These are phyloP conservation scores for Ferdinandea cuprea DNA, from an alignment of 2,888 invertebrate species.

Conservation along the genomic window DNA sequence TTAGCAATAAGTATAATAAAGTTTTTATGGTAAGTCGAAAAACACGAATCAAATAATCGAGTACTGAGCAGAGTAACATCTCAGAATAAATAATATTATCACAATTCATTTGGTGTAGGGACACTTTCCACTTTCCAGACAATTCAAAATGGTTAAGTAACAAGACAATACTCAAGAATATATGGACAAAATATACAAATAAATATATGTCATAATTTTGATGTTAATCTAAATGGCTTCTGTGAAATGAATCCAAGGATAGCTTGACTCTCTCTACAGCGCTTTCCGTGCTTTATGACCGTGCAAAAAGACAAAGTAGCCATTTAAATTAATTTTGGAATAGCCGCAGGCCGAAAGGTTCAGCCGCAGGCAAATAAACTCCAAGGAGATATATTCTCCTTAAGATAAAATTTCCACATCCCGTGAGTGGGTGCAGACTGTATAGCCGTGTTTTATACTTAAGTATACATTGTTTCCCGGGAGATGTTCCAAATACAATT, in stretches of 20 bases:
- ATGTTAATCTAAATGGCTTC: constrained; percentile 71
- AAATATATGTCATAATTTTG: constrained; percentile 71
- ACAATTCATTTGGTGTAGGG: neutral
- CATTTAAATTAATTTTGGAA: constrained; percentile 73
- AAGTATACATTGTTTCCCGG: constrained; percentile 57
- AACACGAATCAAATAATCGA: too few species aligned
- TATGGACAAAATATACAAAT: constrained; percentile 63
- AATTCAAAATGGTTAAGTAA: constrained; percentile 1
- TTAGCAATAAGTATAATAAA: too few species aligned
- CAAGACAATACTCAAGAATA: constrained; percentile 25
- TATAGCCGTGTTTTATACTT: constrained; percentile 15
- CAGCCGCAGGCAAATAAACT: constrained; percentile 66
- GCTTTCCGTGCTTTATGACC: constrained; percentile 63
- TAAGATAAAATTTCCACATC: constrained; percentile 67
- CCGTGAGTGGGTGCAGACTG: constrained; percentile 60
- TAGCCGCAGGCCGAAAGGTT: constrained; percentile 69
- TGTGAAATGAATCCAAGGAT: constrained; percentile 64
- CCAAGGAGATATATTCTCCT: constrained; percentile 68
- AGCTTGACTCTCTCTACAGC: constrained; percentile 20
- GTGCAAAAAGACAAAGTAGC: constrained; percentile 70
- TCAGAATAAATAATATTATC: constrained; percentile 21
- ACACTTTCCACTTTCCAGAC: neutral
- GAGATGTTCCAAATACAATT: constrained; percentile 69
- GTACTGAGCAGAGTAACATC: too few species aligned
- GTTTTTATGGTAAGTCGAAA: too few species aligned